phyloP scores from a whole-genome alignment of 2,888 invertebrate genomes.

The Exocentrus adspersus region DNA sequence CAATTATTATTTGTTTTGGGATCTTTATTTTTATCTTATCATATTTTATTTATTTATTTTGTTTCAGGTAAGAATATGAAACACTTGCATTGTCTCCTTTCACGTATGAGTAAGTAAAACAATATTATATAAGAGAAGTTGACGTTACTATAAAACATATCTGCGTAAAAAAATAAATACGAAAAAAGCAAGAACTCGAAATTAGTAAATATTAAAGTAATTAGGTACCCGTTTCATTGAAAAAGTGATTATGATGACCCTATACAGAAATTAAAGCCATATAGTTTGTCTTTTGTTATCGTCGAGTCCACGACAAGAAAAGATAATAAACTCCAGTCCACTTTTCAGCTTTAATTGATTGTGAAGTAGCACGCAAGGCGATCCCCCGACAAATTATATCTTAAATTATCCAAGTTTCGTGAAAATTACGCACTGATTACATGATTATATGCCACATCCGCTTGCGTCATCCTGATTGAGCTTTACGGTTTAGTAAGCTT shows the following conservation, averaged over 20 bases:
- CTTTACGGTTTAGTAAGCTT: background rate
- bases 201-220: too few species aligned
- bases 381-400: background rate
- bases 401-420: conserved; percentile 9
- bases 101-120: background rate
- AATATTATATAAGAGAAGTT: too few species aligned
- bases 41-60: too few species aligned
- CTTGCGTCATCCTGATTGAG: conserved; percentile 1
- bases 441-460: conserved; percentile 4
- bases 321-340: background rate
- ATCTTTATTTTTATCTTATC: too few species aligned
- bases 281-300: background rate
- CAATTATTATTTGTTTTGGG: too few species aligned
- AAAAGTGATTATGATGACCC: too few species aligned
- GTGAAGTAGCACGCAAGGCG: background rate
- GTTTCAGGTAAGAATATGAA: conserved; percentile 10
- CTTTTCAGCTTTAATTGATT: background rate
- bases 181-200: too few species aligned
- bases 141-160: too few species aligned
- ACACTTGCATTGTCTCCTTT: background rate
- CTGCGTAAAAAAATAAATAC: too few species aligned
- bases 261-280: too few species aligned
- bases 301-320: background rate
- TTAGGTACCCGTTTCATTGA: too few species aligned
- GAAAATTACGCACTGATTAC: conserved; percentile 12